These are phyloP conservation scores for Anomalospiza imberbis DNA, from an alignment of 2,797 vertebrate species.

Conservation along the genomic window DNA sequence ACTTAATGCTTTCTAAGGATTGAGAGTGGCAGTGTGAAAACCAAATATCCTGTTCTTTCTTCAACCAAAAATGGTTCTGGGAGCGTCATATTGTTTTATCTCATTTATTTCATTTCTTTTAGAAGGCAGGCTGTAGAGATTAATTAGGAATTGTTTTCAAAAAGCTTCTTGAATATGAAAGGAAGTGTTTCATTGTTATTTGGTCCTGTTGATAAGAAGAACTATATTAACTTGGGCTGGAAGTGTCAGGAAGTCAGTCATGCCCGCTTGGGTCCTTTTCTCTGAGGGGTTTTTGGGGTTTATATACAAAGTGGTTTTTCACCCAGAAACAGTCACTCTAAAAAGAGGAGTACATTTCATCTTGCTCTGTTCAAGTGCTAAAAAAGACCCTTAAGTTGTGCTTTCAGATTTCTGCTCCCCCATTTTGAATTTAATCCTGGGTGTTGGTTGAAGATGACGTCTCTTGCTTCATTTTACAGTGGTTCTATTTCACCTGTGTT, in stretches of 20 bases:
- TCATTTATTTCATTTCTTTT: not conserved
- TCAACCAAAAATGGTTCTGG: not conserved
- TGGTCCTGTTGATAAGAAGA: not conserved
- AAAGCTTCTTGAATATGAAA: not conserved
- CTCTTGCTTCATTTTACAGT: not conserved
- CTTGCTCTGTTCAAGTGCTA: not conserved
- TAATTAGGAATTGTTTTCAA: slow-evolving; percentile 38
- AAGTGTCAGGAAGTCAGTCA: not conserved
- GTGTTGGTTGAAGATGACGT: not conserved
- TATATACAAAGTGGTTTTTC: not conserved
- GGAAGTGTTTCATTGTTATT: not conserved
- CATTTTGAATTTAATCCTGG: not conserved
- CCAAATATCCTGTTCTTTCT: slow-evolving; percentile 25
- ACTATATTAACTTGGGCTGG: not conserved
- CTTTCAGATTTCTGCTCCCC: not conserved
- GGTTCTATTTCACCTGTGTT: not conserved
- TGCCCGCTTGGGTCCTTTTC: not conserved
- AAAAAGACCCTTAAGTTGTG: not conserved
- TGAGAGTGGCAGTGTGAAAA: not conserved
- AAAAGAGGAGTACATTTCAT: not conserved
- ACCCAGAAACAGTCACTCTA: not conserved
- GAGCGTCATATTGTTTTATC: not conserved
- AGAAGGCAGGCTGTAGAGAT: not conserved
- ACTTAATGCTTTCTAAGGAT: slow-evolving; percentile 3
- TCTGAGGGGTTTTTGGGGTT: not conserved